Conservation (phyloP, 2,888 invertebrate species). For the Anorthoa munda region DNA sequence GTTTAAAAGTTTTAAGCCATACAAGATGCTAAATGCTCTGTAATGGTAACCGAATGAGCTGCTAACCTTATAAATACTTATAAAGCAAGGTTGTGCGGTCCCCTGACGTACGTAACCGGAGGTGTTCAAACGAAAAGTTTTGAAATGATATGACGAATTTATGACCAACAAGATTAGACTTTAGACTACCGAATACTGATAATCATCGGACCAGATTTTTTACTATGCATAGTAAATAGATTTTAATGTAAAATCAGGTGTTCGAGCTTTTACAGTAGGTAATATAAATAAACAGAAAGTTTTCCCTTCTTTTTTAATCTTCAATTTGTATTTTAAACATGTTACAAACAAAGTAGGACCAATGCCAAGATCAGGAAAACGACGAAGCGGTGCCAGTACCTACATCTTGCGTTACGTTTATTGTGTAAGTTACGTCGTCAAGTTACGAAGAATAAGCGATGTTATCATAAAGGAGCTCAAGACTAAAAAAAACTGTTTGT, state of each 20-base stretch:
- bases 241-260: background rate
- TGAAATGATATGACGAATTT: conserved; percentile 3
- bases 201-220: background rate
- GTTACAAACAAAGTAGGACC: conserved; percentile 64
- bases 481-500: conserved; percentile 12
- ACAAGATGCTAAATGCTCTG: background rate
- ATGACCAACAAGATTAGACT: background rate
- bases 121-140: background rate
- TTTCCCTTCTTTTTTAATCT: conserved; percentile 14
- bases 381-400: conserved; percentile 64
- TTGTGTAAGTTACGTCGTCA: conserved; percentile 67
- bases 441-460: conserved; percentile 63
- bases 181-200: background rate
- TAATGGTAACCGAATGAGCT: background rate
- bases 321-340: conserved; percentile 56
- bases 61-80: conserved; percentile 21
- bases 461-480: conserved; percentile 55
- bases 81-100: background rate
- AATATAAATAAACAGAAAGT: conserved; percentile 43
- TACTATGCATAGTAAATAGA: background rate
- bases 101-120: background rate
- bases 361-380: conserved; percentile 76
- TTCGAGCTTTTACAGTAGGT: background rate
- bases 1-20: background rate
- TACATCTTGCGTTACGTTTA: conserved; percentile 66